Base-by-base conservation (phyloP, 2,113 vertebrate genomes). In the Ibidorhyncha struthersii region DNA sequence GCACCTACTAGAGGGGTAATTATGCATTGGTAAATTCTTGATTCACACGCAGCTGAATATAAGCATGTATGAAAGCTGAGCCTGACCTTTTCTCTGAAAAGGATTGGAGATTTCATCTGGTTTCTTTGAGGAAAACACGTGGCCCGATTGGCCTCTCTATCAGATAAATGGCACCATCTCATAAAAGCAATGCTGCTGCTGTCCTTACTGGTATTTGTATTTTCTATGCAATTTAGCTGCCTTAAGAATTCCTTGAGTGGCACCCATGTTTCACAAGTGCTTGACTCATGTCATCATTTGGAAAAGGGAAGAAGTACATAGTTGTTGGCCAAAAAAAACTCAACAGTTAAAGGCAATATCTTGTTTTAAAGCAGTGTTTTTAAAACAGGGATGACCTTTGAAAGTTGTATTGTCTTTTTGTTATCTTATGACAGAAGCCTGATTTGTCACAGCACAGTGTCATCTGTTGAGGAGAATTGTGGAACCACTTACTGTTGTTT, bases 381-480 rank as follows among this genome's bases (percentile, higher is more conserved):
- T 53, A 71, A 83, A 96, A 82, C 21, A 49, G 12, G 23, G 8
- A 47, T 92, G 61, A 89, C 65, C 69, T 96, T 76, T 94, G 18
- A 81, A 93, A 84, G 56, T 56, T 56, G 14, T 30, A 36, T 63
- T 89, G 81, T 82, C 73, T 90, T 93, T 79, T 80, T 89, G 12
- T 63, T 91, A 76, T 36, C 9, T 89, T 84, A 89, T 86, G 87
- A 81, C 89, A 91, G 77, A 82, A 95, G 84, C 32, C 50, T 79
- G 80, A 87, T 96, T 82, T 96, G 84, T 95, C 82, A 91, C 36
- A 70, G n/a, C 0, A 1, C 40, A 82, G 27, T 3, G 0, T 69
- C 70, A 34, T 82, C 53, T 43, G 23, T 63, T 89, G 78, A 86
- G 66, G 78, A 86, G 62, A 85, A 80, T 26, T 91, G 69, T 86